phyloP scores from a whole-genome alignment of 2,113 vertebrate species.

The Ochotona princeps region DNA sequence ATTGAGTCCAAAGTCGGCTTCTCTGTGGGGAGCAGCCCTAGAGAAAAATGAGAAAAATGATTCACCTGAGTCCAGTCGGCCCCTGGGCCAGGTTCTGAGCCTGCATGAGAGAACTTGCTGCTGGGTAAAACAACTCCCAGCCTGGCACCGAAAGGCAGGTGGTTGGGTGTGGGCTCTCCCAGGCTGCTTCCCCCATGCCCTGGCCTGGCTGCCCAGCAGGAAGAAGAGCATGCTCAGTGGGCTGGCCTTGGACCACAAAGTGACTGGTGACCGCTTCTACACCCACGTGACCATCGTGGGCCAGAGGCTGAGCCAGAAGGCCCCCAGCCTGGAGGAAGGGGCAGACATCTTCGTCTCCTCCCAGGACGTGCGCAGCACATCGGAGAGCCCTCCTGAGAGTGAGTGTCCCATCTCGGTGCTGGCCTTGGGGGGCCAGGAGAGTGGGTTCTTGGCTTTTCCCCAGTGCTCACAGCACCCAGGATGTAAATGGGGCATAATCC shows the following conservation, averaged over 20 bases:
- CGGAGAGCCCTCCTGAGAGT: constrained; percentile 78
- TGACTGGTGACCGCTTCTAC: constrained; percentile 83
- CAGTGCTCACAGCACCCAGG: neutral
- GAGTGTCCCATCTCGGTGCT: constrained; percentile 65
- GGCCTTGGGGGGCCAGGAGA: neutral
- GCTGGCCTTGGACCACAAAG: constrained; percentile 85
- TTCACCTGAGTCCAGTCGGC: neutral
- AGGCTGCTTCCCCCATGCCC: neutral
- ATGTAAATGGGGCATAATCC: neutral
- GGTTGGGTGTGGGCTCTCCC: neutral
- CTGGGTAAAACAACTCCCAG: neutral
- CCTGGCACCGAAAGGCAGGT: neutral
- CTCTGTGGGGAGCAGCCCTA: neutral
- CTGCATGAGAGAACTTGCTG: neutral
- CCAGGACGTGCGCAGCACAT: constrained; percentile 68
- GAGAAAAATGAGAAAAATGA: neutral
- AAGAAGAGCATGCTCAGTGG: constrained; percentile 83
- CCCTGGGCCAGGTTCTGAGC: neutral
- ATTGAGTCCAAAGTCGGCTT: neutral
- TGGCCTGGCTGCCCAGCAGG: constrained; percentile 76
- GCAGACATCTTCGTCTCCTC: constrained; percentile 77
- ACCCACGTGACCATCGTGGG: constrained; percentile 84
- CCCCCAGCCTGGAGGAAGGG: constrained; percentile 72
- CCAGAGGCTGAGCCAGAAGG: constrained; percentile 86
- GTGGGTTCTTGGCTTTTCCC: neutral